Evolutionary conservation across 2,888 invertebrate genomes (phyloP), one percentile per base, ranked within the genome.

Genomic region (Sarcophaga variegata): DNA sequence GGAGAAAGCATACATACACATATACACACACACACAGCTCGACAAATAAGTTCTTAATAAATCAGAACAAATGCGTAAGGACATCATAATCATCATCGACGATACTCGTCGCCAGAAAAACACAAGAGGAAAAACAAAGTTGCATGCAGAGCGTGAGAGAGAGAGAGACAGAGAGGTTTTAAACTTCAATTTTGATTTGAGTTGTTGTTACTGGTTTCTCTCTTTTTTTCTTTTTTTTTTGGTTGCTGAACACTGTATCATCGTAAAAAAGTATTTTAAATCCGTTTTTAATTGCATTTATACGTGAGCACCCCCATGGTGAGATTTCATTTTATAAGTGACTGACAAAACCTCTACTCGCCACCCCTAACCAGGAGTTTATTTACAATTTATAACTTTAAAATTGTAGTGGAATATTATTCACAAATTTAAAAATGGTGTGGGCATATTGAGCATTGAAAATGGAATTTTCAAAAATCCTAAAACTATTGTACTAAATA

Each of bases 211-310:
- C 62, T 14, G 20, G 22, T 78, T 54, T 47, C 47, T 22, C 62
- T 22, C 22, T 45, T 49, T 37, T 27, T 62, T 69, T 74, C 3
- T 17, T 64, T 37, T 64, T 69, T 12, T 45, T 60, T 62, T 54
- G 37, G 25, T 71, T 75, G 76, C 37, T 64, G 64, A 70, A 75
- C 80, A 80, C 60, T 47, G 37, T 37, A 37, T 37, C 37, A 37
- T 37, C 37, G 37, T 37, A 37, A 37, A 37, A 14, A 80, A 84
- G 78, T 72, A 81, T 80, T 83, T 88, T 74, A 83, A 86, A 86
- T 88, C 85, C 85, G 62, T 81, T 88, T 88, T 88, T 88, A 87
- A 88, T 88, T 88, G 85, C 77, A 76, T 87, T 85, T 83, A 64
- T 84, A 86, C 70, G 54, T 66, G 75, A 77, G 80, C 87, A 83